Evolutionary conservation across 1,140 invertebrate species (phyloP).

Genomic region (Conus ventricosus): DNA sequence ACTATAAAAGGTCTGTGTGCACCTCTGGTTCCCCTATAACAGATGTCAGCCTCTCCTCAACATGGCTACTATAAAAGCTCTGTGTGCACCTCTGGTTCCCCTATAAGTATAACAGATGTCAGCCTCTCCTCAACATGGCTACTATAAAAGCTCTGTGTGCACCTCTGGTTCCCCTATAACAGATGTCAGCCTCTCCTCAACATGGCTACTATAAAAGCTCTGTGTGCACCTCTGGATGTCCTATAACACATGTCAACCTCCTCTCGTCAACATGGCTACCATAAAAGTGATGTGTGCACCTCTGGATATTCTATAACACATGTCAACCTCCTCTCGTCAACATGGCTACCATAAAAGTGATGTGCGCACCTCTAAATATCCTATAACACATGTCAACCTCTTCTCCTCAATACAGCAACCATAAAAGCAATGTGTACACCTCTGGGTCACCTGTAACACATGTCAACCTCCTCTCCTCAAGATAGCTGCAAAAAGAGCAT

Average conservation of each 20-base stretch:
- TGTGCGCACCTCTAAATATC: too few species aligned
- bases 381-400: too few species aligned
- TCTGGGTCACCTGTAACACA: slow-evolving; percentile 81
- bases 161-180: slow-evolving; percentile 82
- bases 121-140: not conserved
- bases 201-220: not conserved
- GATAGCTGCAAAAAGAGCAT: not conserved
- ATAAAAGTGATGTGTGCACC: too few species aligned
- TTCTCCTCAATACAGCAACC: not conserved
- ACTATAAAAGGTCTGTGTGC: not conserved
- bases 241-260: slow-evolving; percentile 44
- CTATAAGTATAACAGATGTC: slow-evolving; percentile 51
- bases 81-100: slow-evolving; percentile 79
- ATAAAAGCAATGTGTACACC: slow-evolving; percentile 47
- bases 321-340: too few species aligned
- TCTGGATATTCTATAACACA: too few species aligned
- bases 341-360: too few species aligned
- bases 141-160: not conserved
- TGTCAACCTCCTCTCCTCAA: slow-evolving; percentile 19
- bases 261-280: too few species aligned
- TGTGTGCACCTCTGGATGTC: slow-evolving; percentile 81
- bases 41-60: slow-evolving; percentile 24
- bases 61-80: not conserved
- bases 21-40: slow-evolving; percentile 82
- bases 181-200: slow-evolving; percentile 23